Evolutionary conservation across 2,797 vertebrate species (phyloP).

Genomic region (Mormyrops boulengeri): DNA sequence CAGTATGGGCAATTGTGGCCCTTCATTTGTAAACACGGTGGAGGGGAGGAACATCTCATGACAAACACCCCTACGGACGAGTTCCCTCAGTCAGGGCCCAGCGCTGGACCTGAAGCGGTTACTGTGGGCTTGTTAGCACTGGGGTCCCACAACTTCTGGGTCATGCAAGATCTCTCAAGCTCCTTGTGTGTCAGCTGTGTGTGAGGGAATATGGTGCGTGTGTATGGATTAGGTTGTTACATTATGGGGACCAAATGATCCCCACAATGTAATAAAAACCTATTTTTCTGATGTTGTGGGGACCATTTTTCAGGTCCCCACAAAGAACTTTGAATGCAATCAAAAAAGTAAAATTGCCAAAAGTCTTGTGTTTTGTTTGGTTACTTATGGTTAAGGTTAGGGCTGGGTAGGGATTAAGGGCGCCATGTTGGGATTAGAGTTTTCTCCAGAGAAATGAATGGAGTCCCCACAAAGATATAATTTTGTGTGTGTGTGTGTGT

Average conservation of each 20-base stretch:
- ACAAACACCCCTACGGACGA: conserved; percentile 64
- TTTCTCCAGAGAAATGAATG: neutral
- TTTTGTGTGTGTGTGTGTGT: neutral
- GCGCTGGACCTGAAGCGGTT: conserved; percentile 55
- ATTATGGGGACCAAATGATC: neutral
- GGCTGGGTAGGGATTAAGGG: neutral
- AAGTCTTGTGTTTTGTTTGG: neutral
- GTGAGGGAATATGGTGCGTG: neutral
- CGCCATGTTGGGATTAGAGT: neutral
- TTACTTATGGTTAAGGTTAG: neutral
- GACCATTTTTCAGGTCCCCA: neutral
- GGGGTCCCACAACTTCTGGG: conserved; percentile 34
- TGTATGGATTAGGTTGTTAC: neutral
- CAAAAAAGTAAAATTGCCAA: neutral
- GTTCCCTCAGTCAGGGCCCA: conserved; percentile 49
- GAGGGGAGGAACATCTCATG: conserved; percentile 57
- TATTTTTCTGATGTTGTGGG: neutral
- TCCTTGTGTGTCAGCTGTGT: neutral
- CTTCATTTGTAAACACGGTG: conserved; percentile 62
- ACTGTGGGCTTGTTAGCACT: conserved; percentile 48
- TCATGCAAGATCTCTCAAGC: neutral
- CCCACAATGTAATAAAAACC: neutral
- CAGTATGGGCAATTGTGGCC: conserved; percentile 64
- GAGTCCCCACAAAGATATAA: neutral
- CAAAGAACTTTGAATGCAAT: neutral